Percentiles rank a stretch among this genome's conserved stretches.
Conservation (phyloP, 2,888 invertebrate genomes). For the Biston betularia region DNA sequence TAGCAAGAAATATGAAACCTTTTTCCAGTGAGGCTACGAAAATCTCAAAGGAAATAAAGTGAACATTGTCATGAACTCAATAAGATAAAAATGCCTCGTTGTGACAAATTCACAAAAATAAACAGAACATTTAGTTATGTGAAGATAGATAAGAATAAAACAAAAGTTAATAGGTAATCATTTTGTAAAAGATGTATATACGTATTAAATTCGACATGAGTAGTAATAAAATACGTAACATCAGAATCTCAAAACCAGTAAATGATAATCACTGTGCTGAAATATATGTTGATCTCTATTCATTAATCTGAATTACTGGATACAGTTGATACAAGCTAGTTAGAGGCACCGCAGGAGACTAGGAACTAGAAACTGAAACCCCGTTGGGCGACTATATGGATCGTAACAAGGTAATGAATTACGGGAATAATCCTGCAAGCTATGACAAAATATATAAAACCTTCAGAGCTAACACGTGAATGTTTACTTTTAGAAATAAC, state of each 20-base stretch:
- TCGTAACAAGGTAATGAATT: slow-evolving; percentile 39
- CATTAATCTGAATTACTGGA: slow-evolving; percentile 49
- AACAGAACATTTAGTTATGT: background rate
- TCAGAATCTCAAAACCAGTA: slow-evolving; percentile 1
- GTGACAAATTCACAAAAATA: background rate
- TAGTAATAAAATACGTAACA: background rate
- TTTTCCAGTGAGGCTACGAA: background rate
- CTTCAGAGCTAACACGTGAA: background rate
- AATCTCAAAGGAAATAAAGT: background rate
- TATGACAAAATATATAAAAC: background rate
- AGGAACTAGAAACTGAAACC: slow-evolving; percentile 26
- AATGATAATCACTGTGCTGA: slow-evolving; percentile 19
- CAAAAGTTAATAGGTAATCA: too few relatives aligned
- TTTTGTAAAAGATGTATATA: too few relatives aligned
- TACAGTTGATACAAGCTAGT: slow-evolving; percentile 41
- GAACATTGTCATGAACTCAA: background rate
- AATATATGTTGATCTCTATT: slow-evolving; percentile 28
- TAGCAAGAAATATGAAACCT: background rate
- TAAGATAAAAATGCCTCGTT: background rate
- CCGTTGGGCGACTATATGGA: slow-evolving; percentile 48
- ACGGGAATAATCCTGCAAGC: slow-evolving; percentile 13
- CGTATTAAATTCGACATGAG: too few relatives aligned
- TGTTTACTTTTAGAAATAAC: too few relatives aligned
- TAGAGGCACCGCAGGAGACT: slow-evolving; percentile 49
- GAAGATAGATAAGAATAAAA: background rate